Evolutionary conservation across 2,797 vertebrate genomes (phyloP), one percentile per base, ranked within the genome.

Genomic region (Mycteria americana): DNA sequence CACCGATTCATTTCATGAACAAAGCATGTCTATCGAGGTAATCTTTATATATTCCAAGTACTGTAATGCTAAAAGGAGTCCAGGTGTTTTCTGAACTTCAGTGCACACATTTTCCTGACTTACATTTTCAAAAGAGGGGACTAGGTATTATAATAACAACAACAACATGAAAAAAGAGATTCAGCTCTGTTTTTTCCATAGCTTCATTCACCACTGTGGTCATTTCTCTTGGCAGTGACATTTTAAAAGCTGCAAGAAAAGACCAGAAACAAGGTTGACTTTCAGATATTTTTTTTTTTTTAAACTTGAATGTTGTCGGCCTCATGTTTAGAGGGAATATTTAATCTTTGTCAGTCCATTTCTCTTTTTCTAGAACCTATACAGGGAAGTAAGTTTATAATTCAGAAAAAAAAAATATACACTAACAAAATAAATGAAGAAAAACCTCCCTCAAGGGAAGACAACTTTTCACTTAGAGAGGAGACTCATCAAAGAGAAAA

Each of bases 171-270:
- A 60, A 90, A 78, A 37, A 67, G 53, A 85, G 43, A 51, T 69
- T 91, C 75, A 75, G 39, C 39, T 77, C 51, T 88, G 65, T 27
- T 95, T 95, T 91, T 95, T 94, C 91, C 94, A 89, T 84, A 51
- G 67, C 46, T 93, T 96, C 91, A 88, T 81, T 67, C 72, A 84
- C 50, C 79, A 80, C 39, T 93, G 65, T 0, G 11, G 87, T 93
- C 79, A 93, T 62, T 89, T 73, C 78, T 88, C 65, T 89, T 91
- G 89, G 91, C 91, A 95, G 35, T 69, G 54, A 56, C 50, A 91
- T 79, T 93, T 96, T 64, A 60, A 85, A 95, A 78, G 33, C 62
- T 91, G n/a, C 31, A 93, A 88, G 63, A 87, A 87, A 79, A 87
- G 24, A 59, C 9, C 50, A 86, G 59, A 89, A 95, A 68, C 21